A percentile compares a stretch with the other conserved stretches of the same genome.
Evolutionary conservation across 2,797 vertebrate species (phyloP).

Genomic region (Artibeus jamaicensis): DNA sequence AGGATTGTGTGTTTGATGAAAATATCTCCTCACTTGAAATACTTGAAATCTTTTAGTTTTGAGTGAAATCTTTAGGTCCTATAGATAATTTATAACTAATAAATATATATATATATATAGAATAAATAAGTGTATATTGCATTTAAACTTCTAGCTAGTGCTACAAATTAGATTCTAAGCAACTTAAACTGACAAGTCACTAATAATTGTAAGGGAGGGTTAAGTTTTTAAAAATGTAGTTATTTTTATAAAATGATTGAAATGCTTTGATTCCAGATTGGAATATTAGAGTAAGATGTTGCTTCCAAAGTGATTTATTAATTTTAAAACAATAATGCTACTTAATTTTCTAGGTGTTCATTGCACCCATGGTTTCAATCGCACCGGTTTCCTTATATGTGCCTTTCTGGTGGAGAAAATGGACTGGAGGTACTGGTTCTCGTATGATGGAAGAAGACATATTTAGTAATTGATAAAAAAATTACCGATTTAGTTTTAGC

Average conservation of each 20-base stretch:
- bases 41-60: slow-evolving; percentile 17
- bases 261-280: slow-evolving; percentile 7
- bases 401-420: slow-evolving; percentile 98
- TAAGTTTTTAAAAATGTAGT: not conserved
- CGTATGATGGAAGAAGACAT: slow-evolving; percentile 39
- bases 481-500: slow-evolving; percentile 20
- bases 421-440: slow-evolving; percentile 96
- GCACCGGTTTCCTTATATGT: slow-evolving; percentile 98
- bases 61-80: not conserved
- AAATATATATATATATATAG: slow-evolving; percentile 14
- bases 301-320: not conserved
- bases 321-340: slow-evolving; percentile 51
- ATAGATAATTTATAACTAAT: not conserved
- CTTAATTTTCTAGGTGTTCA: slow-evolving; percentile 92
- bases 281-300: slow-evolving; percentile 44
- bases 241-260: slow-evolving; percentile 50
- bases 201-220: slow-evolving; percentile 17
- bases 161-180: not conserved
- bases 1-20: slow-evolving; percentile 42
- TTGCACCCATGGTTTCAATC: slow-evolving; percentile 98
- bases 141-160: slow-evolving; percentile 21
- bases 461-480: not conserved
- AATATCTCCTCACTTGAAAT: slow-evolving; percentile 17
- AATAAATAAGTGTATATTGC: not conserved
- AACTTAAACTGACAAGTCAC: slow-evolving; percentile 22